phyloP scores from a whole-genome alignment of 2,888 invertebrate species.

The Drosophila anceps region DNA sequence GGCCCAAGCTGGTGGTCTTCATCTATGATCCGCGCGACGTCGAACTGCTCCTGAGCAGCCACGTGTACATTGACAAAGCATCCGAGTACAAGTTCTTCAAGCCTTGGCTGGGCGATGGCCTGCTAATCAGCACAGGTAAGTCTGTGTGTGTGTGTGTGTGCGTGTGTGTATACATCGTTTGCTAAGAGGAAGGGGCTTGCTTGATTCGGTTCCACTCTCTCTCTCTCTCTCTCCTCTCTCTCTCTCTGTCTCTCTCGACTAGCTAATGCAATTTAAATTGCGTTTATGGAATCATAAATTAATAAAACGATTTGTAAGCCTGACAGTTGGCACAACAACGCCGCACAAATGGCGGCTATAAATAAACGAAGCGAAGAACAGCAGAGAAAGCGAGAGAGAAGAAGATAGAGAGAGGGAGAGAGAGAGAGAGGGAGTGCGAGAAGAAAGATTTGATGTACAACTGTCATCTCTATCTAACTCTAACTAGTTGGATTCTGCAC shows the following conservation, averaged over 20 bases:
- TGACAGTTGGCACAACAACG: conserved; percentile 74
- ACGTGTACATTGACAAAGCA: conserved; percentile 93
- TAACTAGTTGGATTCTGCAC: too few species aligned
- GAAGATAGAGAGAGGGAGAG: neutral
- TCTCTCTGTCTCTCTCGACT: neutral
- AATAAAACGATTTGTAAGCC: conserved; percentile 73
- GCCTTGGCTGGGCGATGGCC: conserved; percentile 93
- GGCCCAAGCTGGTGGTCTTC: conserved; percentile 91
- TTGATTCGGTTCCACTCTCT: neutral
- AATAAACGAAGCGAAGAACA: conserved; percentile 51
- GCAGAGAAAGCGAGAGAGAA: neutral
- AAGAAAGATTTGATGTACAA: neutral
- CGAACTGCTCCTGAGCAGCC: conserved; percentile 91
- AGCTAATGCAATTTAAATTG: conserved; percentile 69
- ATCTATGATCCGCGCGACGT: conserved; percentile 91
- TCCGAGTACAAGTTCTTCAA: conserved; percentile 92
- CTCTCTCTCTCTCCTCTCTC: neutral
- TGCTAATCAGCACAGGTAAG: conserved; percentile 91
- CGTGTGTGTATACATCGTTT: neutral
- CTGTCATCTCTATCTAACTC: conserved; percentile 19
- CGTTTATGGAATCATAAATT: conserved; percentile 73
- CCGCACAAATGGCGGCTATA: conserved; percentile 63
- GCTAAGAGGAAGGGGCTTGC: neutral
- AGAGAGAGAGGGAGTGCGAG: neutral
- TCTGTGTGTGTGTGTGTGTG: neutral